A percentile compares a stretch with the other conserved stretches of the same genome.
Conservation (phyloP, 2,888 invertebrate species). For the Polylopha cassiicola region DNA sequence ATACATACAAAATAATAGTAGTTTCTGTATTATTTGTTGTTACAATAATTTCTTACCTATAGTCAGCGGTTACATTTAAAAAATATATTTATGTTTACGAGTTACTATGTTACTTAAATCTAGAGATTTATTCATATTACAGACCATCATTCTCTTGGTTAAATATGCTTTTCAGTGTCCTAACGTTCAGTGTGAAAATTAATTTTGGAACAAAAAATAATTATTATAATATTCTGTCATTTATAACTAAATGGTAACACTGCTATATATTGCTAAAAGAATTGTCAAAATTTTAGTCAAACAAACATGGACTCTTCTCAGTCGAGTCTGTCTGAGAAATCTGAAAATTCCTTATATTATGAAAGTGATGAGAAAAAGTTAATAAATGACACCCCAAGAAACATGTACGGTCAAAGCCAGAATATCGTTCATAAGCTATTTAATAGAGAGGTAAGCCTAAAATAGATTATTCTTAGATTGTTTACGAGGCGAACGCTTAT, state of each 20-base stretch:
- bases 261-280: constrained; percentile 21
- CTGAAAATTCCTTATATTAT: constrained; percentile 47
- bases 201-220: no score
- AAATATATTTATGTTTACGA: no score
- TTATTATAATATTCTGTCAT: neutral
- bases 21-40: no score
- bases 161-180: no score
- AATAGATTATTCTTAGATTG: constrained; percentile 26
- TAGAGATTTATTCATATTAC: no score
- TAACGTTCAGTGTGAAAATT: no score
- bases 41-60: no score
- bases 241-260: constrained; percentile 22
- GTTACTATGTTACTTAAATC: no score
- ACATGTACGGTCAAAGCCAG: constrained; percentile 43
- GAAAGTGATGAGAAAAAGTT: constrained; percentile 48
- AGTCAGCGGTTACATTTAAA: no score
- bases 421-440: constrained; percentile 75
- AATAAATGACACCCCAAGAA: constrained; percentile 42
- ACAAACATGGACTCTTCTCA: constrained; percentile 71
- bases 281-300: constrained; percentile 60
- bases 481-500: constrained; percentile 29
- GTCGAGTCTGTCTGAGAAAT: constrained; percentile 47
- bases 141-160: no score
- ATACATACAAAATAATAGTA: no score
- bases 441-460: constrained; percentile 77